Evolutionary conservation across 2,888 invertebrate genomes (phyloP).

Genomic region (Epistrophella euchroma): DNA sequence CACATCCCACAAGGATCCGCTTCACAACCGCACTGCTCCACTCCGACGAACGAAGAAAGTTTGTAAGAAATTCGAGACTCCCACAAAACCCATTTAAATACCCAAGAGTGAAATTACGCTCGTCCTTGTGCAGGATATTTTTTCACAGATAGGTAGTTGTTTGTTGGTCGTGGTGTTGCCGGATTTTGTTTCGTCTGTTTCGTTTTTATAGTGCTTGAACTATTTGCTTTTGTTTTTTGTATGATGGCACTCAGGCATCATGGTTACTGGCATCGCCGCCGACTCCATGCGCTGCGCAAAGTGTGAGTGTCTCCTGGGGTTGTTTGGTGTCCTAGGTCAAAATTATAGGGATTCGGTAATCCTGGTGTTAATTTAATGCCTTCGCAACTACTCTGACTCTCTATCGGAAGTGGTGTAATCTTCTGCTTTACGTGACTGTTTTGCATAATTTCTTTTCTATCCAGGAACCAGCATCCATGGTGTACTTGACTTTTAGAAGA

Average conservation of each 20-base stretch:
- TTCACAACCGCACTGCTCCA: not conserved
- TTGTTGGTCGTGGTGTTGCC: constrained; percentile 14
- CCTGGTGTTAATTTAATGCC: constrained; percentile 75
- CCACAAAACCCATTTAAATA: constrained; percentile 74
- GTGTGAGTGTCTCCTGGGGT: constrained; percentile 16
- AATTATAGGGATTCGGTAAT: constrained; percentile 74
- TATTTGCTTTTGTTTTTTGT: constrained; percentile 60
- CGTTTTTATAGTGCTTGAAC: constrained; percentile 27
- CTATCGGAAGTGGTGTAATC: constrained; percentile 73
- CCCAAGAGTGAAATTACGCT: constrained; percentile 71
- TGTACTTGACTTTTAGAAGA: constrained; percentile 13
- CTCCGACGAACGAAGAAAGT: constrained; percentile 31
- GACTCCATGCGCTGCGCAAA: not conserved
- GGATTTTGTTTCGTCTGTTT: constrained; percentile 26
- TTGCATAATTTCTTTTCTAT: constrained; percentile 68
- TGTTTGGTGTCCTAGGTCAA: constrained; percentile 67
- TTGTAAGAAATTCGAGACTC: constrained; percentile 74
- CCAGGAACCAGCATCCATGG: constrained; percentile 7
- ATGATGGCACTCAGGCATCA: constrained; percentile 7
- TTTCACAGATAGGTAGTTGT: not conserved
- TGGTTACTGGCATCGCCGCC: constrained; percentile 3
- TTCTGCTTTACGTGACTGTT: constrained; percentile 74
- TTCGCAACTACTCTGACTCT: constrained; percentile 63
- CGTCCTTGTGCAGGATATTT: constrained; percentile 58
- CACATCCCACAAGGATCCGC: constrained; percentile 41